Evolutionary conservation across 1,140 invertebrate species (phyloP).

Genomic region (Neodiprion fabricii): DNA sequence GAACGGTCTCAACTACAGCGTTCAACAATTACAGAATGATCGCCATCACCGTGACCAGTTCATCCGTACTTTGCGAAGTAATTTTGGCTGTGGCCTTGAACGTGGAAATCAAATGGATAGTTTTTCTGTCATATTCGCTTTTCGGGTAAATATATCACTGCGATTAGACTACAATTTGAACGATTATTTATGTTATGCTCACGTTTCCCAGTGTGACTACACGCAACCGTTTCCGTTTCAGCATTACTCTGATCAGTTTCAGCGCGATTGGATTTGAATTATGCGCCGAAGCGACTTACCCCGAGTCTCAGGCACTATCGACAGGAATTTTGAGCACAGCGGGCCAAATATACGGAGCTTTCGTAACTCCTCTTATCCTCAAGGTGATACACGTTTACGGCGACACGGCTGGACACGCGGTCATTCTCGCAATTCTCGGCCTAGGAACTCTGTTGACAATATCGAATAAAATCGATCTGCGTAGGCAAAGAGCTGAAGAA

Average conservation of each 20-base stretch:
- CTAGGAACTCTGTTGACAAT: no score
- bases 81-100: no score
- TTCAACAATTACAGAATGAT: no score
- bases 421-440: no score
- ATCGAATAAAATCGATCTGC: no score
- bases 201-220: no score
- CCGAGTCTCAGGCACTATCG: constrained; percentile 72
- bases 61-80: no score
- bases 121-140: constrained; percentile 68
- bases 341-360: constrained; percentile 69
- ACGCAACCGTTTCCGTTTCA: constrained; percentile 29
- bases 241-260: constrained; percentile 79
- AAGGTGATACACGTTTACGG: constrained; percentile 41
- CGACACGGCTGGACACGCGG: constrained; percentile 50
- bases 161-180: not conserved
- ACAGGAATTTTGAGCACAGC: constrained; percentile 72
- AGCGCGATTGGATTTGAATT: constrained; percentile 78
- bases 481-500: no score
- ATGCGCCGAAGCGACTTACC: constrained; percentile 78
- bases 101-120: constrained; percentile 63
- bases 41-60: no score
- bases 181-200: no score
- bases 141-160: constrained; percentile 58
- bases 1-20: no score
- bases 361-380: constrained; percentile 58